Evolutionary conservation across 2,888 invertebrate species (phyloP).

Genomic region (Pediacus dermestoides): DNA sequence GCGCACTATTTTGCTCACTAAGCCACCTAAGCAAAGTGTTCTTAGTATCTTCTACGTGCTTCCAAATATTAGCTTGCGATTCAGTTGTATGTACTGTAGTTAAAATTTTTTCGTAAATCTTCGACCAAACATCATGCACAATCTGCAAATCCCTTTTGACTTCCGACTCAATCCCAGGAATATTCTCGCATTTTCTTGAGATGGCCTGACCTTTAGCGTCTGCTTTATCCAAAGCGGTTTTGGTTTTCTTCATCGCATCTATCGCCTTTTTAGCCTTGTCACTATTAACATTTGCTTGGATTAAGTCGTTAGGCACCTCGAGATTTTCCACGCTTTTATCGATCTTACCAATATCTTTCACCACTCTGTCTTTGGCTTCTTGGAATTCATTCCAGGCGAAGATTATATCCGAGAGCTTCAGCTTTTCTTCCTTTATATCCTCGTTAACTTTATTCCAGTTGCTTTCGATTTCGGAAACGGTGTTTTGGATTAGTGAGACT

Average conservation of each 20-base stretch:
- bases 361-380: constrained; percentile 68
- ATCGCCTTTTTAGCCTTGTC: constrained; percentile 74
- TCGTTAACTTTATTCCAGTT: constrained; percentile 79
- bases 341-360: constrained; percentile 67
- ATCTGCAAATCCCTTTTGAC: constrained; percentile 59
- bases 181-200: constrained; percentile 64
- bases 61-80: constrained; percentile 88
- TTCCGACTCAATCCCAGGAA: constrained; percentile 63
- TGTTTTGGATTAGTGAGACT: constrained; percentile 75
- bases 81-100: constrained; percentile 77
- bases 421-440: constrained; percentile 68
- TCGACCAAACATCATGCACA: constrained; percentile 67
- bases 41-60: constrained; percentile 83
- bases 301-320: constrained; percentile 67
- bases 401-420: constrained; percentile 69
- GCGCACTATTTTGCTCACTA: constrained; percentile 71
- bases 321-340: constrained; percentile 62
- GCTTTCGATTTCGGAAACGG: constrained; percentile 71
- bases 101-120: constrained; percentile 66
- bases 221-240: constrained; percentile 72
- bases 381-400: constrained; percentile 72
- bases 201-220: constrained; percentile 72
- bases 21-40: constrained; percentile 82
- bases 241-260: constrained; percentile 72
- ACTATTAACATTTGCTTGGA: constrained; percentile 65